phyloP scores from a whole-genome alignment of 2,113 vertebrate species.

The Clarias magur region DNA sequence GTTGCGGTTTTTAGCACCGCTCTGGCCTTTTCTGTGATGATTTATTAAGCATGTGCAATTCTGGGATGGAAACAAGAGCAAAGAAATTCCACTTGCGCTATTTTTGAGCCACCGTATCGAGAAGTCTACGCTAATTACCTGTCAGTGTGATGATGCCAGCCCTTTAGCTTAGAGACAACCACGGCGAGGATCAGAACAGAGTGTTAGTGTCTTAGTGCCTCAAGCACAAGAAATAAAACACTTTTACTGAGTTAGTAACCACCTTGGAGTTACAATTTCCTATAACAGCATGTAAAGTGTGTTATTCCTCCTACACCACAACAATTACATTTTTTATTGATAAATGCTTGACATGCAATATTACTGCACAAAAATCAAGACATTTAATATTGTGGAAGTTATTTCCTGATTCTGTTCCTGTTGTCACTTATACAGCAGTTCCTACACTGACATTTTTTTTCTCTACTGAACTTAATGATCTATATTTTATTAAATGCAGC shows the following conservation, averaged over 20 bases:
- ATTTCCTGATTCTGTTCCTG: neutral
- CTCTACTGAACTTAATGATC: no score
- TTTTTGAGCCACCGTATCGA: neutral
- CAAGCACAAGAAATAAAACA: neutral
- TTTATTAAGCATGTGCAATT: constrained; percentile 5
- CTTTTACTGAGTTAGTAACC: neutral
- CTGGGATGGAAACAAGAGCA: neutral
- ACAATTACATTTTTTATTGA: neutral
- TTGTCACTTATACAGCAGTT: neutral
- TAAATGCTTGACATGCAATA: neutral
- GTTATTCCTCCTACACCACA: neutral
- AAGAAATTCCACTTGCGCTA: neutral
- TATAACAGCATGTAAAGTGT: neutral
- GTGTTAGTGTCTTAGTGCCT: neutral
- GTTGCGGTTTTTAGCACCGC: neutral
- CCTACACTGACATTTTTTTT: no score
- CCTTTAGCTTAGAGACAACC: neutral
- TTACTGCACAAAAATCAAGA: neutral
- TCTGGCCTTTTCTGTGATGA: neutral
- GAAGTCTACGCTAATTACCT: neutral
- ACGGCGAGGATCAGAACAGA: neutral
- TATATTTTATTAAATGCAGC: neutral
- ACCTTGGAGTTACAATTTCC: neutral
- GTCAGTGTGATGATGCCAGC: neutral
- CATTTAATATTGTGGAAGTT: neutral